Percentiles rank a stretch among this genome's conserved stretches.
These are phyloP conservation scores for Plagiodera versicolora DNA, from an alignment of 2,888 invertebrate species.

Conservation along the genomic window DNA sequence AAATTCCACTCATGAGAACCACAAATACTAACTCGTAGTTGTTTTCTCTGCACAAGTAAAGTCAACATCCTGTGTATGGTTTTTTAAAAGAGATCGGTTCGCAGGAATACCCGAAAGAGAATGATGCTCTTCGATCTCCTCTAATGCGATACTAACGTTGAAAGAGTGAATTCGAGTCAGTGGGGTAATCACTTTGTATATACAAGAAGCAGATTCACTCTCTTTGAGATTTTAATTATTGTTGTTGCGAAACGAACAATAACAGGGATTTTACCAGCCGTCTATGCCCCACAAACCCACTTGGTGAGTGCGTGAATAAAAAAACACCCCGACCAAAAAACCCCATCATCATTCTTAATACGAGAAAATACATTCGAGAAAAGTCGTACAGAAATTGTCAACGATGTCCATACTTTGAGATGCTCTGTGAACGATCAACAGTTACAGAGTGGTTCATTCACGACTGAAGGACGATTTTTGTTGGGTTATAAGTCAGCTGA, in stretches of 20 bases:
- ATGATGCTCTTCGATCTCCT: background rate
- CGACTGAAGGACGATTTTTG: too few species aligned
- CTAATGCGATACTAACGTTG: background rate
- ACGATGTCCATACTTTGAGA: too few species aligned
- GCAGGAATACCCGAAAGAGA: background rate
- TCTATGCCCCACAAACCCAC: background rate
- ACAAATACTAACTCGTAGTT: too few species aligned
- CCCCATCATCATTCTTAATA: background rate
- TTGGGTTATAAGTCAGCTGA: too few species aligned
- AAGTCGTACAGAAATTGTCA: too few species aligned
- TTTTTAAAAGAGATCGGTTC: too few species aligned
- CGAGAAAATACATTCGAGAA: too few species aligned
- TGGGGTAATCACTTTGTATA: background rate
- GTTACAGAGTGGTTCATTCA: too few species aligned
- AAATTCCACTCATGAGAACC: constrained; percentile 38
- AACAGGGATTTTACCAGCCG: background rate
- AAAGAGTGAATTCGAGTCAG: background rate
- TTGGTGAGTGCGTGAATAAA: background rate
- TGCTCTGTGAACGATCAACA: too few species aligned
- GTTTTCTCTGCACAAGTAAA: too few species aligned
- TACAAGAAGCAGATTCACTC: background rate
- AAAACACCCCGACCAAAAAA: background rate
- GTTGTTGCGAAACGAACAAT: background rate
- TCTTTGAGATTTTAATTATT: background rate
- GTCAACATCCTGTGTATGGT: too few species aligned